phyloP scores from a whole-genome alignment of 2,888 invertebrate species.

The Scaptomyza caliginosa region DNA sequence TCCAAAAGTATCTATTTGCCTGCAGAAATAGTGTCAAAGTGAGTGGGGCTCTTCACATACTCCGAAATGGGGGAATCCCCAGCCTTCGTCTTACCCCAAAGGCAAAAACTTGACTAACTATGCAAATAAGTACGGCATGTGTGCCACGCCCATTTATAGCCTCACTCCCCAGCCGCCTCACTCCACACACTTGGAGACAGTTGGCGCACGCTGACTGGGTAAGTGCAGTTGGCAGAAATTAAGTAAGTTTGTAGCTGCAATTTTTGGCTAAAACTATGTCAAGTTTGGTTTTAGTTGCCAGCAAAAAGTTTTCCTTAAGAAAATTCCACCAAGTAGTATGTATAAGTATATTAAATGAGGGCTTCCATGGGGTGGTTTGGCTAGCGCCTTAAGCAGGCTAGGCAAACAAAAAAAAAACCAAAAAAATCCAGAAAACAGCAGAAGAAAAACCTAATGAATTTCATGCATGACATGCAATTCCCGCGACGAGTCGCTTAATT shows the following conservation, averaged over 20 bases:
- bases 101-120: constrained; percentile 73
- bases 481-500: constrained; percentile 74
- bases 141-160: constrained; percentile 33
- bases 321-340: constrained; percentile 58
- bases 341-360: constrained; percentile 71
- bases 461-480: constrained; percentile 71
- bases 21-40: constrained; percentile 70
- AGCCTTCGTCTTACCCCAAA: constrained; percentile 4
- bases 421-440: neutral
- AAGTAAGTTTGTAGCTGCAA: constrained; percentile 79
- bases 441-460: constrained; percentile 68
- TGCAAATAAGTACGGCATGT: constrained; percentile 73
- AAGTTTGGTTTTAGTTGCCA: constrained; percentile 79
- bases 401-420: constrained; percentile 30
- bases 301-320: constrained; percentile 76
- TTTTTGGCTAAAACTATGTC: constrained; percentile 77
- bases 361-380: neutral
- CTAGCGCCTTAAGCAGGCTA: neutral
- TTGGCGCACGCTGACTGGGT: constrained; percentile 56
- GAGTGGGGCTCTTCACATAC: constrained; percentile 69
- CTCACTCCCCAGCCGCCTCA: neutral
- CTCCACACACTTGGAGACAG: constrained; percentile 32
- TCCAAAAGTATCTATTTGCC: constrained; percentile 66
- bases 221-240: constrained; percentile 78
- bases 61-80: neutral